Conservation (phyloP, 2,888 invertebrate species). For the Drosophila paramelanica region DNA sequence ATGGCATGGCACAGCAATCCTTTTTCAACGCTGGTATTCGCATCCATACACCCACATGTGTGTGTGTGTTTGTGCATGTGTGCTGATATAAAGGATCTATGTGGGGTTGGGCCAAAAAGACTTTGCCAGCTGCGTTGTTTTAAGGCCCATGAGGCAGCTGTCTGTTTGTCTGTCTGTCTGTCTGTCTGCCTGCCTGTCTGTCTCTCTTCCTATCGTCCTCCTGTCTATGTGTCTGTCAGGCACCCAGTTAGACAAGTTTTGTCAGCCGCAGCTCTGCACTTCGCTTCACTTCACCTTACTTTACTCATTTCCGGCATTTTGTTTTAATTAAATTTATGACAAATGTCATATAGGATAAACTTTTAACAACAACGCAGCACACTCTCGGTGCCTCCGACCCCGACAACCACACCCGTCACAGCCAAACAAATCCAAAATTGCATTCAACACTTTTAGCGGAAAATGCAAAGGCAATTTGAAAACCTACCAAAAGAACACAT, state of each 20-base stretch:
- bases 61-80: slow-evolving; percentile 4
- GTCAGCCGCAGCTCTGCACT: slow-evolving; percentile 43
- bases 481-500: no score
- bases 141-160: slow-evolving; percentile 19
- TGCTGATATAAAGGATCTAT: slow-evolving; percentile 1
- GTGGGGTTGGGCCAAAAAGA: neutral
- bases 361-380: slow-evolving; percentile 24
- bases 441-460: slow-evolving; percentile 20
- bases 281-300: slow-evolving; percentile 36
- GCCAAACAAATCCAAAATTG: slow-evolving; percentile 22
- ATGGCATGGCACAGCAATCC: slow-evolving; percentile 13
- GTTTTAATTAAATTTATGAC: slow-evolving; percentile 76
- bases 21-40: neutral
- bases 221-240: slow-evolving; percentile 15
- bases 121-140: slow-evolving; percentile 33
- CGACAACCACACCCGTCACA: no score
- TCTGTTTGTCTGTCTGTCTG: slow-evolving; percentile 8
- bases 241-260: slow-evolving; percentile 56
- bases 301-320: slow-evolving; percentile 73
- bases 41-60: slow-evolving; percentile 18
- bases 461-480: neutral
- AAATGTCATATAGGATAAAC: slow-evolving; percentile 61
- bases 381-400: neutral
- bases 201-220: neutral
- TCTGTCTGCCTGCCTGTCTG: neutral